A percentile compares a stretch with the other conserved stretches of the same genome.
Conservation (phyloP, 2,888 invertebrate genomes). For the Atrina japonica region DNA sequence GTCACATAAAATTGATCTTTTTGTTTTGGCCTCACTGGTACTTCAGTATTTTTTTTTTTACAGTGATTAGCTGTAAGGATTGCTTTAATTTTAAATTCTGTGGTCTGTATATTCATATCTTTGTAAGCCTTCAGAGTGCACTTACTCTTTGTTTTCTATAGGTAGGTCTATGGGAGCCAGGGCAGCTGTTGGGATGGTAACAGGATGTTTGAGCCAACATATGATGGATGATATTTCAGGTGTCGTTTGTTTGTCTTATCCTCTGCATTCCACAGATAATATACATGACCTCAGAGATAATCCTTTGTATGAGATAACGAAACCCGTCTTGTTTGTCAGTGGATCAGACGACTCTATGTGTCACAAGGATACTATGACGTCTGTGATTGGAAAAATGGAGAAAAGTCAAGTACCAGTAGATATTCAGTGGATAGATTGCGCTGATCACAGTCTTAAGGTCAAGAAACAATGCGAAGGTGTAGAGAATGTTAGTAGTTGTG, state of each 20-base stretch:
- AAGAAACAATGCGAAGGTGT: slow-evolving; percentile 25
- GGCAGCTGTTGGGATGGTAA: slow-evolving; percentile 47
- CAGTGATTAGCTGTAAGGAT: too few species aligned
- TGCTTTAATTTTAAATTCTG: too few species aligned
- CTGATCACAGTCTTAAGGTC: slow-evolving; percentile 45
- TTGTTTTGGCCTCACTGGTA: too few species aligned
- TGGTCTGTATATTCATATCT: too few species aligned
- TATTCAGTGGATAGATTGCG: slow-evolving; percentile 45
- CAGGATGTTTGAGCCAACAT: slow-evolving; percentile 15
- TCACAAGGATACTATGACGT: slow-evolving; percentile 32
- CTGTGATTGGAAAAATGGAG: slow-evolving; percentile 23
- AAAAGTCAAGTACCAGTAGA: slow-evolving; percentile 12
- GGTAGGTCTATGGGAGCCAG: slow-evolving; percentile 61
- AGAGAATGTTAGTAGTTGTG: neutral
- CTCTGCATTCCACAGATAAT: slow-evolving; percentile 51
- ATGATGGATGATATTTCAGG: slow-evolving; percentile 42
- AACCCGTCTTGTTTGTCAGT: slow-evolving; percentile 48
- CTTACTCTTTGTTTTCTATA: too few species aligned
- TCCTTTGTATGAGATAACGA: slow-evolving; percentile 41
- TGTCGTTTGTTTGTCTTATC: slow-evolving; percentile 56
- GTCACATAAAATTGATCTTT: too few species aligned
- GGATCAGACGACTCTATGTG: slow-evolving; percentile 55
- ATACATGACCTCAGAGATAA: slow-evolving; percentile 41
- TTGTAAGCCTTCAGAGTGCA: too few species aligned
- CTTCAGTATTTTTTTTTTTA: too few species aligned